A percentile compares a stretch with the other conserved stretches of the same genome.
Evolutionary conservation across 2,888 invertebrate species (phyloP).

Genomic region (Panopea generosa): DNA sequence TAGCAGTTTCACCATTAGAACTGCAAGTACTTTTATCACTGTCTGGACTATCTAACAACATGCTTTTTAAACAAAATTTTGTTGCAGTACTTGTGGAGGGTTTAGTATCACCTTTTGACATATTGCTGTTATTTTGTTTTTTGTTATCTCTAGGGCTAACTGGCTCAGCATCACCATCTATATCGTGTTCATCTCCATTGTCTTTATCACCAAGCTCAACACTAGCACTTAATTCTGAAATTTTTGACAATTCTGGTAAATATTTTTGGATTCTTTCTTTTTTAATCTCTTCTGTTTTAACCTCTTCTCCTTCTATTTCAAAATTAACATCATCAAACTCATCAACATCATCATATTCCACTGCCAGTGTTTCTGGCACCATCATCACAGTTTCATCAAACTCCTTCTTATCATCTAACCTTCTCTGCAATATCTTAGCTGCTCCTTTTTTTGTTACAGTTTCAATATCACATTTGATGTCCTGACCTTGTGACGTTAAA

Average conservation of each 20-base stretch:
- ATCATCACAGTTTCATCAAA: slow-evolving; percentile 20
- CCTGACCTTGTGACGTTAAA: slow-evolving; percentile 12
- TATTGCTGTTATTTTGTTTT: neutral
- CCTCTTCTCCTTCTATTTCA: neutral
- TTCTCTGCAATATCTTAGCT: no score
- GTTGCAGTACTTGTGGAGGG: no score
- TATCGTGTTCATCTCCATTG: no score
- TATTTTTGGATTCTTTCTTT: neutral
- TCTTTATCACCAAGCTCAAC: no score
- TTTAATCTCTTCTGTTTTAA: neutral
- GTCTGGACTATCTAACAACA: slow-evolving; percentile 40
- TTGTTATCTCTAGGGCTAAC: no score
- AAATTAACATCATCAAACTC: slow-evolving; percentile 13
- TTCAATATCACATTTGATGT: neutral
- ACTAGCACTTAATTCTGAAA: slow-evolving; percentile 17
- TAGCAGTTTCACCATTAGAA: neutral
- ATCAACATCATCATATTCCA: slow-evolving; percentile 31
- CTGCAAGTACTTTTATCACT: slow-evolving; percentile 20
- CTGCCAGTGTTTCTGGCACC: slow-evolving; percentile 57
- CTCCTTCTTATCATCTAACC: neutral
- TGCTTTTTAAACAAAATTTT: slow-evolving; percentile 46
- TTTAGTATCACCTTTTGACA: no score
- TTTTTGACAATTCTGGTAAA: slow-evolving; percentile 6
- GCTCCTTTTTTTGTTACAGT: neutral
- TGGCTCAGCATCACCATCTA: no score